Evolutionary conservation across 2,888 invertebrate species (phyloP).

Genomic region (Polymixis flavicincta): DNA sequence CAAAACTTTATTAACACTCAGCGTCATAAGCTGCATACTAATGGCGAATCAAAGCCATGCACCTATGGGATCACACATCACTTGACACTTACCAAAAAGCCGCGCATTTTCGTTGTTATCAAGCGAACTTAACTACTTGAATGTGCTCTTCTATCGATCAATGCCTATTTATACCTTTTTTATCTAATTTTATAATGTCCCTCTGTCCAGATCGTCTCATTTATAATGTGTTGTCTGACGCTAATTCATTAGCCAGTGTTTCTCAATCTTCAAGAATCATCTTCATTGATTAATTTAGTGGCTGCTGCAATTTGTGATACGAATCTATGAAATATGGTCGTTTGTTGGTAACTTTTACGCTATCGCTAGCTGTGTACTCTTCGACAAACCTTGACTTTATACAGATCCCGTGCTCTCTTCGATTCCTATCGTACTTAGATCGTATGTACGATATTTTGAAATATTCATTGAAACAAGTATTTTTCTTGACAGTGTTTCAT

Average conservation of each 20-base stretch:
- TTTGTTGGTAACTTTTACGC: background rate
- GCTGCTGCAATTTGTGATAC: constrained; percentile 15
- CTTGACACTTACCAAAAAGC: constrained; percentile 81
- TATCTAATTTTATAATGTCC: constrained; percentile 82
- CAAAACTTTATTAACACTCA: constrained; percentile 34
- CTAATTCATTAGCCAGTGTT: constrained; percentile 79
- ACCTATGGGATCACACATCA: constrained; percentile 28
- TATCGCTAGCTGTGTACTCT: background rate
- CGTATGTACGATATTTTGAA: background rate
- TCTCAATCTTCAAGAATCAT: constrained; percentile 80
- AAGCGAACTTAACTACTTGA: constrained; percentile 80
- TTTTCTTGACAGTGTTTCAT: background rate
- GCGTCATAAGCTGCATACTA: constrained; percentile 32
- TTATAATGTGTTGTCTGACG: constrained; percentile 82
- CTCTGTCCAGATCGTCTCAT: constrained; percentile 82
- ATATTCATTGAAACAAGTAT: background rate
- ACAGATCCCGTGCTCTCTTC: background rate
- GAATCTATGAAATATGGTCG: constrained; percentile 17
- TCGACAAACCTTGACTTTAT: background rate
- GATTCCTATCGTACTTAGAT: background rate
- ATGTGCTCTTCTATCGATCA: constrained; percentile 82
- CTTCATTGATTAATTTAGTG: constrained; percentile 51
- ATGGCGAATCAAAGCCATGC: constrained; percentile 27
- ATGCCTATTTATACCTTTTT: constrained; percentile 88
- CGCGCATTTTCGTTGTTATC: constrained; percentile 85